phyloP scores from a whole-genome alignment of 2,888 invertebrate species.

The Ptilodon capucinus region DNA sequence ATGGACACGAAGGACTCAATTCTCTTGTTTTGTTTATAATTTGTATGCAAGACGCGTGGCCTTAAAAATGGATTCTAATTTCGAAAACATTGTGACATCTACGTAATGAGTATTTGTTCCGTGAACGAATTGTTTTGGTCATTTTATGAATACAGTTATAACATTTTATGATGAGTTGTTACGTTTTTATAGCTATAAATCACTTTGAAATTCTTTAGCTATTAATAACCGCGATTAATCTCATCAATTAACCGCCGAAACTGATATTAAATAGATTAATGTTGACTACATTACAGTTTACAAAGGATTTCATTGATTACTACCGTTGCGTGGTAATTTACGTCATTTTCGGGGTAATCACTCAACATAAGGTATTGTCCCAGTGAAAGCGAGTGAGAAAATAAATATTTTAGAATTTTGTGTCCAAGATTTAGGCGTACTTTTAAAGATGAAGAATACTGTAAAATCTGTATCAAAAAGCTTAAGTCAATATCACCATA shows the following conservation, averaged over 20 bases:
- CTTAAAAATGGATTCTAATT: conserved; percentile 38
- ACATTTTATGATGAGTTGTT: too few relatives aligned
- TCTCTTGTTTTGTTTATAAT: conserved; percentile 16
- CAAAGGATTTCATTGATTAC: conserved; percentile 43
- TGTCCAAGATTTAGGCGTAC: too few relatives aligned
- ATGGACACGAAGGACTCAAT: background rate
- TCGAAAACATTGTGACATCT: conserved; percentile 29
- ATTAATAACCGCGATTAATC: conserved; percentile 18
- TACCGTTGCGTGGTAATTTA: conserved; percentile 31
- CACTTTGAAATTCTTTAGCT: too few relatives aligned
- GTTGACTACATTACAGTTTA: conserved; percentile 29
- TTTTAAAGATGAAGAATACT: too few relatives aligned
- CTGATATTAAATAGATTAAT: conserved; percentile 22
- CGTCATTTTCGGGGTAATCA: conserved; percentile 32
- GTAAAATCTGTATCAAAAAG: too few relatives aligned
- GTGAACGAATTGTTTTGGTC: conserved; percentile 18
- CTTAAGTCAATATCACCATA: too few relatives aligned
- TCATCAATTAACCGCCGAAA: conserved; percentile 14
- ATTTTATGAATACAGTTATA: too few relatives aligned
- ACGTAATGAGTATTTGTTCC: conserved; percentile 17
- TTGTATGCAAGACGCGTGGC: conserved; percentile 46
- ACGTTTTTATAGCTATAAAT: too few relatives aligned
- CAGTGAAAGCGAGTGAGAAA: conserved; percentile 10
- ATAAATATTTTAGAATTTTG: background rate
- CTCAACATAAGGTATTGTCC: conserved; percentile 1